Base-by-base conservation (phyloP, 2,888 invertebrate genomes). In the Mystacides longicornis region DNA sequence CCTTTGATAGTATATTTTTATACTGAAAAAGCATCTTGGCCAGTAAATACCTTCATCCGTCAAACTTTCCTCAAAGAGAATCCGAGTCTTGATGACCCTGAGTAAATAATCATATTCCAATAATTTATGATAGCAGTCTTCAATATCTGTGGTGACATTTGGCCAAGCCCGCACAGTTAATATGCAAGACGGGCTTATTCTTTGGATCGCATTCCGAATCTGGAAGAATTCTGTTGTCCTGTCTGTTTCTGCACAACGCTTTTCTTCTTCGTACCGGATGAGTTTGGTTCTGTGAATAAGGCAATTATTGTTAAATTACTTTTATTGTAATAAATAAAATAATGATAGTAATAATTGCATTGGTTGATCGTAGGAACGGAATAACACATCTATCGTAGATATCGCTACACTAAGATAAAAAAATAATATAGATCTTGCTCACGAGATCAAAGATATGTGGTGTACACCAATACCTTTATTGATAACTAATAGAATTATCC, bases 201-300 rank as follows among this genome's bases (percentile, higher is more conserved):
- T 78, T 70, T 14, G 72, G 70, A 60, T 83, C 82, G 69, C 93
- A 93, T 56, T 83, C 82, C 3, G 79, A 74, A 66, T 92, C 91
- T 3, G 84, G 82, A 45, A 90, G 77, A 2, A 90, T 88, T 57
- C 67, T 67, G 67, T 89, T 81, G 63, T 89, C 86, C 63, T 82
- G 78, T 65, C 84, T 82, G 65, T 86, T 83, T n/a, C 87, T 83
- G 67, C 89, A 89, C 78, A 87, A 83, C 2, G 89, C 82, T 62
- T 81, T 82, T 58, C 89, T 77, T 45, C 79, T 74, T 55, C 83
- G 81, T 58, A 80, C 77, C 14, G 82, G 82, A 60, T 78, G 76
- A 54, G 79, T 74, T 71, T 54, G 51, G 23, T 23, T 51, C 50
- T 51, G 45, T 18, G 46, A 52, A n/a, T n/a, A n/a, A n/a, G n/a